Base-by-base conservation (phyloP, 2,113 vertebrate genomes). In the Microcebus tavaratra region DNA sequence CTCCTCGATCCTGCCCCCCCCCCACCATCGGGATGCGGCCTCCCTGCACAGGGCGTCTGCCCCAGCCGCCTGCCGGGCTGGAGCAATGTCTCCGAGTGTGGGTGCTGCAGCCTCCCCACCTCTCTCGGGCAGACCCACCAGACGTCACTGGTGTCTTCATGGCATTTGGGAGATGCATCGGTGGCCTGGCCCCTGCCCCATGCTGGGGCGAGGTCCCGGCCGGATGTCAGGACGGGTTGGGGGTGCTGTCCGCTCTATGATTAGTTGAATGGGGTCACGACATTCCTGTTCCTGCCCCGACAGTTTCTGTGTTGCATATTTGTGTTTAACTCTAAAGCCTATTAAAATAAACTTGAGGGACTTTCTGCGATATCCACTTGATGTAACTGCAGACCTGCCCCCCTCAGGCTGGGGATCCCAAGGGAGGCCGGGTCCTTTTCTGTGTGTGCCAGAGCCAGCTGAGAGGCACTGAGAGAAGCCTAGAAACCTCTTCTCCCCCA, bases 311-410 rank as follows among this genome's bases (percentile, higher is more conserved):
- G 95, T 95, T 97, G 83, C 94, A 76, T 97, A 94, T 93, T 93
- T 97, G 96, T 97, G 94, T 98, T 96, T 59, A 89, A 94, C 34
- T 96, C 78, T 92, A 92, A 97, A 96, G 91, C 86, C 78, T 97
- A 98, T 97, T 98, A 97, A 98, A 98, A 83, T 59, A n/a, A 93
- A 90, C 90, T 93, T 90, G 95, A 97, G 95, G 93, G 96, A 96
- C 48, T 65, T 79, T 45, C 79, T 86, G 75, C 84, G 92, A 59
- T 65, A 59, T 10, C 25, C 50, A 67, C n/a, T 61, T 96, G 82
- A 5, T 97, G 23, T 80, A 61, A 91, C 27, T 34, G 6, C 48
- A 53, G 31, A 88, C 17, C 50, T 73, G 45, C 27, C 36, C 15
- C 15, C 25, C n/a, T 63, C 6, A 0, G 76, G 23, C 73, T 61